Evolutionary conservation across 2,797 vertebrate species (phyloP).

Genomic region (Dromococcyx pavoninus): DNA sequence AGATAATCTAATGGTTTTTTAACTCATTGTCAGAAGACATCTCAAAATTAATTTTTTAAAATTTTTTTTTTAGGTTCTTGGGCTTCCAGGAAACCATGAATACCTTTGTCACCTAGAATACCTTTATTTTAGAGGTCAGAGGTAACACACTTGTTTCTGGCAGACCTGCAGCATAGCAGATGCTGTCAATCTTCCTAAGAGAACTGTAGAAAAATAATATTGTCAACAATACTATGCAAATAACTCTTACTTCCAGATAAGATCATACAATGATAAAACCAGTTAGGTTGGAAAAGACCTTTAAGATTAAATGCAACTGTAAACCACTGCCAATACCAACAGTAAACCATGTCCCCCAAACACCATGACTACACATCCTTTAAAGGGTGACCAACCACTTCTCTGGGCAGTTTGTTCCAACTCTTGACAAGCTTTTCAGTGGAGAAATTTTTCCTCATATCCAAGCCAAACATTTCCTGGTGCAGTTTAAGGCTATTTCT

Average conservation of each 20-base stretch:
- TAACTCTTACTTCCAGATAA: not conserved
- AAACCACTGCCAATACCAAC: not conserved
- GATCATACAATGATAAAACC: not conserved
- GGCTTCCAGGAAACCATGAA: not conserved
- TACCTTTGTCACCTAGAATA: not conserved
- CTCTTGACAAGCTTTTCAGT: not conserved
- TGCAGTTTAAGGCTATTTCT: not conserved
- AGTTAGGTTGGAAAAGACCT: not conserved
- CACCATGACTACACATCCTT: not conserved
- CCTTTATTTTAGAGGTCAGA: not conserved
- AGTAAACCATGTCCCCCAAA: not conserved
- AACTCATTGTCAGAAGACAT: not conserved
- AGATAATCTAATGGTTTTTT: not conserved
- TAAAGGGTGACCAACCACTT: no score
- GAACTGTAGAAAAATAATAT: not conserved
- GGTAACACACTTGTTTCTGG: not conserved
- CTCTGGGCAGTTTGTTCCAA: not conserved
- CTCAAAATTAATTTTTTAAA: not conserved
- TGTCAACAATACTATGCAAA: not conserved
- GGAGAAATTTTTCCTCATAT: not conserved
- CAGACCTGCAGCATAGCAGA: not conserved
- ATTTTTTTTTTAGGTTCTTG: not conserved
- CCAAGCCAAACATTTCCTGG: not conserved
- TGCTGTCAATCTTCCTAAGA: not conserved
- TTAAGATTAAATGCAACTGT: not conserved